Evolutionary conservation across 2,888 invertebrate genomes (phyloP).

Genomic region (Caprella mutica): DNA sequence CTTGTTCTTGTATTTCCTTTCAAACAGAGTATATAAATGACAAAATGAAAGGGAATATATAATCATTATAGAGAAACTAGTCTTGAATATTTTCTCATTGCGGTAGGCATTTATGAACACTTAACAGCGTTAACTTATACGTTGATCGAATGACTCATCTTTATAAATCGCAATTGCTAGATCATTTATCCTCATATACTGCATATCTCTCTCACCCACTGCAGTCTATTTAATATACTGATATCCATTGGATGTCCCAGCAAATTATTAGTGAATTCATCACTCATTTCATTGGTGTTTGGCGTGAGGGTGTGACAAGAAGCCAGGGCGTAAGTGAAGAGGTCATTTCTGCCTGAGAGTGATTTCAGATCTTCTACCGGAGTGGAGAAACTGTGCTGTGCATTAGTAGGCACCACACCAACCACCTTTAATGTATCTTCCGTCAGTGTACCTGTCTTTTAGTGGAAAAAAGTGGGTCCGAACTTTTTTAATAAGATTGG

Average conservation of each 20-base stretch:
- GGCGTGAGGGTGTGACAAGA: slow-evolving; percentile 44
- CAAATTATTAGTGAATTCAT: slow-evolving; percentile 40
- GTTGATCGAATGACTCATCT: too few relatives aligned
- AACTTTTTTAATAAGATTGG: too few relatives aligned
- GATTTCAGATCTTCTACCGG: slow-evolving; percentile 28
- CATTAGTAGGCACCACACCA: slow-evolving; percentile 30
- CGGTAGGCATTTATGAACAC: too few relatives aligned
- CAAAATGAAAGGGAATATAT: too few relatives aligned
- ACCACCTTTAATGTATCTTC: slow-evolving; percentile 35
- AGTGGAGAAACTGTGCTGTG: slow-evolving; percentile 15
- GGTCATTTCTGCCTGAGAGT: slow-evolving; percentile 20
- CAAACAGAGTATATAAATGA: too few relatives aligned
- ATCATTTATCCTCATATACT: too few relatives aligned
- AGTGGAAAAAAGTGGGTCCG: background rate
- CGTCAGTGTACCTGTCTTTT: slow-evolving; percentile 39
- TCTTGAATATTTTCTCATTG: too few relatives aligned
- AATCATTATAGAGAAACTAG: too few relatives aligned
- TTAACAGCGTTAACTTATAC: too few relatives aligned
- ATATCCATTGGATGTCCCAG: slow-evolving; percentile 45
- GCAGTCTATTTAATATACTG: slow-evolving; percentile 44
- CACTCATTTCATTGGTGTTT: background rate
- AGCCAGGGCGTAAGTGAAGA: slow-evolving; percentile 41
- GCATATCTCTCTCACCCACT: slow-evolving; percentile 44
- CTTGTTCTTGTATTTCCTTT: too few relatives aligned
- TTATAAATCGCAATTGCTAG: too few relatives aligned